Conservation (phyloP, 1,140 invertebrate genomes). For the Diabrotica undecimpunctata region DNA sequence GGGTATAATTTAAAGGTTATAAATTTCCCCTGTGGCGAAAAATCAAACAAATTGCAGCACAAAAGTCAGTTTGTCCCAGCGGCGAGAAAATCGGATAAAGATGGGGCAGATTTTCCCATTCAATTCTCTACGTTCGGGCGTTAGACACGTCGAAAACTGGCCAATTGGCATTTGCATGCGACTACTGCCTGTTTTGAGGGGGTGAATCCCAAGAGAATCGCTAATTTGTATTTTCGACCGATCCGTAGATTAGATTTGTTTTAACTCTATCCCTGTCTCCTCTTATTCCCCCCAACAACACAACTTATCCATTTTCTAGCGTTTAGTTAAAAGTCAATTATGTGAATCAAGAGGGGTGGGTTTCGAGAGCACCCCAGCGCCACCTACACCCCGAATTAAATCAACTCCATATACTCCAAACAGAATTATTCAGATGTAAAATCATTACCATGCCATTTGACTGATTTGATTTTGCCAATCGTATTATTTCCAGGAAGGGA, state of each 20-base stretch:
- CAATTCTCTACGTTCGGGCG: constrained; percentile 36
- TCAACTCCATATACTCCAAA: constrained; percentile 30
- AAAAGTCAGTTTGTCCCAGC: constrained; percentile 23
- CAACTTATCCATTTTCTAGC: constrained; percentile 46
- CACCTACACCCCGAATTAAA: constrained; percentile 27
- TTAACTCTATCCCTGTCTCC: constrained; percentile 15
- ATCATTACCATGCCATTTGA: constrained; percentile 30
- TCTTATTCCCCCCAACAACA: constrained; percentile 34
- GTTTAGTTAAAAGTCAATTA: constrained; percentile 47
- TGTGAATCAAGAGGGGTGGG: constrained; percentile 34
- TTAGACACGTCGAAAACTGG: constrained; percentile 36
- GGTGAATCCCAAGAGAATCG: constrained; percentile 33
- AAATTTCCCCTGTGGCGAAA: constrained; percentile 22
- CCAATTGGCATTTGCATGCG: constrained; percentile 43
- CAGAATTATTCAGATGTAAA: constrained; percentile 35
- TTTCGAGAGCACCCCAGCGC: constrained; percentile 10
- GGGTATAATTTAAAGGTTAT: no score
- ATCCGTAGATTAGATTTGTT: constrained; percentile 45
- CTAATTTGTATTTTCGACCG: constrained; percentile 45
- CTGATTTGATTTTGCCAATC: constrained; percentile 25
- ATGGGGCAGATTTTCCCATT: constrained; percentile 25
- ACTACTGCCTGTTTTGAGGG: constrained; percentile 13
- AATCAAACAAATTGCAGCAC: constrained; percentile 8
- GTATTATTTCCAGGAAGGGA: constrained; percentile 2
- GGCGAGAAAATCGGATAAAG: constrained; percentile 35